These are phyloP conservation scores for Sylvia borin DNA, from an alignment of 2,797 vertebrate genomes.

Conservation along the genomic window DNA sequence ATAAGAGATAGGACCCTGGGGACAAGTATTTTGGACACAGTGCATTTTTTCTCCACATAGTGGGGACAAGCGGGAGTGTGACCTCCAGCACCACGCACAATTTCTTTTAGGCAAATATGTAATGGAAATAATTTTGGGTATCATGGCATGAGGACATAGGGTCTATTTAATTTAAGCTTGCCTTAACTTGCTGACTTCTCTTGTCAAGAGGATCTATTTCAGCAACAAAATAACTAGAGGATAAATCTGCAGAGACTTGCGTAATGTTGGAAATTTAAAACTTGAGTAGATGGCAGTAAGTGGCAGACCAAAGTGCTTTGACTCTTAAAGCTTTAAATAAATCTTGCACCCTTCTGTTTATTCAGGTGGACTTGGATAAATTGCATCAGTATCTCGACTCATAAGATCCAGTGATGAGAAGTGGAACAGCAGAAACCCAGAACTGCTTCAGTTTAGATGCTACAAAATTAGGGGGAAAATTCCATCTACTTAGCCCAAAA, in stretches of 20 bases:
- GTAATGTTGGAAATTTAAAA: not conserved
- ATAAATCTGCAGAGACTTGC: not conserved
- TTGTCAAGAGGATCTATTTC: not conserved
- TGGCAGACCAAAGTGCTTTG: not conserved
- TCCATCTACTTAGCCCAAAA: not conserved
- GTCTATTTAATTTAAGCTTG: not conserved
- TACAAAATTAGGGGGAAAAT: not conserved
- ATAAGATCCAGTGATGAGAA: not conserved
- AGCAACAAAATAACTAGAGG: not conserved
- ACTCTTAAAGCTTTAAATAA: not conserved
- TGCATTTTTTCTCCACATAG: not conserved
- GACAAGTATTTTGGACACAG: not conserved
- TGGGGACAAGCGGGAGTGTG: not conserved
- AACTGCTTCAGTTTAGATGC: not conserved
- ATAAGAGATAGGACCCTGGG: fast-evolving
- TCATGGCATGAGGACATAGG: not conserved
- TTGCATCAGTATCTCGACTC: not conserved
- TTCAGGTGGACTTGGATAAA: not conserved
- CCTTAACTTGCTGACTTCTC: not conserved
- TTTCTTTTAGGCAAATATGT: not conserved
- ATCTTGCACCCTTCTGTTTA: not conserved
- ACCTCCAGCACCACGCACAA: not conserved
- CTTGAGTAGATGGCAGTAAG: not conserved
- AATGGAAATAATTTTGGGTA: not conserved
- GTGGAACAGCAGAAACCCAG: not conserved